Conservation (phyloP, 2,113 vertebrate genomes). For the Corythornis vintsioides region DNA sequence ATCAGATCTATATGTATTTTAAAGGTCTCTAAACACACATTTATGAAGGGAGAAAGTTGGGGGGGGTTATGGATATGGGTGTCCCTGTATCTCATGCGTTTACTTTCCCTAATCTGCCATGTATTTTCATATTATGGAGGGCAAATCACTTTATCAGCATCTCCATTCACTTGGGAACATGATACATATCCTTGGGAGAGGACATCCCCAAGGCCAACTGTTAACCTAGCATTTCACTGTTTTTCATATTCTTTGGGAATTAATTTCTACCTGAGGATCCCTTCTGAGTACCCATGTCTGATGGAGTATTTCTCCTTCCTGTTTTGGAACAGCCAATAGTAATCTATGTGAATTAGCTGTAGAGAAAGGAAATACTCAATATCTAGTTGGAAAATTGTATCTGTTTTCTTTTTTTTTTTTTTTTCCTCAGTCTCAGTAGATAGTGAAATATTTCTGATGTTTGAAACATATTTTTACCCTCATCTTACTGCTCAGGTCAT, state of each 20-base stretch:
- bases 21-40: slow-evolving; percentile 18
- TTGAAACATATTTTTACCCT: background rate
- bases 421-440: accelerated
- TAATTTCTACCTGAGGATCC: background rate
- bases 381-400: background rate
- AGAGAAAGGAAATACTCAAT: background rate
- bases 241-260: background rate
- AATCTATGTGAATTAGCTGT: background rate
- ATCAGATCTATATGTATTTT: slow-evolving; percentile 28
- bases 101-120: background rate
- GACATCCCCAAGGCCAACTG: background rate
- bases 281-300: background rate
- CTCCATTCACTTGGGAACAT: background rate
- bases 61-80: background rate
- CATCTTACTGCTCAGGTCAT: background rate
- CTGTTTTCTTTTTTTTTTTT: accelerated
- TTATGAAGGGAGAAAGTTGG: background rate
- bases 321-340: background rate
- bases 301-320: background rate
- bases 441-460: background rate
- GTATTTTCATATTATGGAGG: background rate
- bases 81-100: background rate
- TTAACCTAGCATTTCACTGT: background rate
- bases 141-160: background rate
- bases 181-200: background rate